Evolutionary conservation across 2,888 invertebrate species (phyloP), one percentile per base, ranked within the genome.

Genomic region (Leuctra nigra): DNA sequence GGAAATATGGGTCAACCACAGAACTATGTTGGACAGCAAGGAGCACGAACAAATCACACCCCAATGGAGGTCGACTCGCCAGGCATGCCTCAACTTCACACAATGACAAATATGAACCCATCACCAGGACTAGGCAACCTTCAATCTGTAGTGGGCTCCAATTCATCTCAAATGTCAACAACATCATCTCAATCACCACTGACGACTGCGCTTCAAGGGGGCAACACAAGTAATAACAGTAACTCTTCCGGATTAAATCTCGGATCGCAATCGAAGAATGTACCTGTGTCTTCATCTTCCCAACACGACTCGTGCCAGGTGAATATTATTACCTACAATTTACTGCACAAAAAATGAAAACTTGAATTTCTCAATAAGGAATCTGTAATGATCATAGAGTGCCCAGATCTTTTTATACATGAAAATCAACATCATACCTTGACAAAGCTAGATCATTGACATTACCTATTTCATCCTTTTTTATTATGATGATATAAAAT

Each of bases 21-120:
- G 24, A 58, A 53, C 36, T 39, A 25, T 52, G 48, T 39, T 23
- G 16, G 14, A n/a, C 54, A 11, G 14, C 55, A 55, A 23, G 25
- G 54, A 11, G 38, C 53, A 11, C 38, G 52, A 11, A 55, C 53
- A n/a, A 53, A 58, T 47, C 41, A 38, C 38, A 38, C 56, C 38
- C 46, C 59, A 24, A 53, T 58, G 58, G 55, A 58, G 38, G 47
- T 55, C 2, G 58, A 58, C 25, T 55, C 55, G 23, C 36, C 46
- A 35, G 35, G 25, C 13, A n/a, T 57, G 47, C 46, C 48, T 23
- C 38, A 50, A 16, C 38, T 24, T 9, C 39, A 44, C 16, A 39
- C 18, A 18, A 35, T 46, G 46, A 24, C 25, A 16, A 24, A 18
- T 41, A 24, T 56, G 41, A 23, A 36, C 1, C 39, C 29, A 14